Conservation (phyloP, 2,888 invertebrate genomes). For the Xanthorhoe spadicearia region DNA sequence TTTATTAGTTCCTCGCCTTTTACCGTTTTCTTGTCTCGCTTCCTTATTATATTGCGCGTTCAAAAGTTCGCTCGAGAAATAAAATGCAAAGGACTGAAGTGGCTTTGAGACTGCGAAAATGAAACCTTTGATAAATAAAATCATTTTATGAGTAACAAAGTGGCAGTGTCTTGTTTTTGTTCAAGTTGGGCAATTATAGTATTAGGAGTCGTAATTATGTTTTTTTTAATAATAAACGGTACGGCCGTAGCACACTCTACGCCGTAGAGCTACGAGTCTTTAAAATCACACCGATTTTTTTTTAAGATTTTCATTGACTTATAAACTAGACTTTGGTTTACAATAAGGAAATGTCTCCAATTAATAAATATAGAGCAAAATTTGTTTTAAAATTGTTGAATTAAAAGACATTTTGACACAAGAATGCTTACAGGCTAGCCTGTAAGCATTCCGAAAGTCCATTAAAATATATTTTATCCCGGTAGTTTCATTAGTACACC, state of each 20-base stretch:
- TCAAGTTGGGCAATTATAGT: constrained; percentile 8
- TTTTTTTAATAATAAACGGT: background rate
- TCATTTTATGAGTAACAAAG: constrained; percentile 22
- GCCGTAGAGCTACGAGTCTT: no score
- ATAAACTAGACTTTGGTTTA: no score
- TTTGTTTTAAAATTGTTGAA: no score
- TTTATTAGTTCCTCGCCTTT: constrained; percentile 44
- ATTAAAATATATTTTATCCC: no score
- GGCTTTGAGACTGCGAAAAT: constrained; percentile 26
- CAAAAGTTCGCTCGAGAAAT: constrained; percentile 34
- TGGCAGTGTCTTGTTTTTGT: constrained; percentile 13
- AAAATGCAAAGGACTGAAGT: constrained; percentile 29
- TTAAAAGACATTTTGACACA: no score
- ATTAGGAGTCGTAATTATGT: background rate
- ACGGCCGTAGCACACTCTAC: background rate
- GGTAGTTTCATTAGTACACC: no score
- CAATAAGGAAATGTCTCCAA: no score
- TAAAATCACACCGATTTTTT: no score
- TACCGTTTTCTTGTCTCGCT: constrained; percentile 37
- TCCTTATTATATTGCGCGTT: constrained; percentile 41
- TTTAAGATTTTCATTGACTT: no score
- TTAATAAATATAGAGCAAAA: no score
- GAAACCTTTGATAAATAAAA: constrained; percentile 26
- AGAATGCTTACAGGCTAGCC: no score
- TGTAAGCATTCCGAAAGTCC: no score